These are phyloP conservation scores for Diplosoma virens DNA, from an alignment of 23 tunicate species.

Conservation along the genomic window DNA sequence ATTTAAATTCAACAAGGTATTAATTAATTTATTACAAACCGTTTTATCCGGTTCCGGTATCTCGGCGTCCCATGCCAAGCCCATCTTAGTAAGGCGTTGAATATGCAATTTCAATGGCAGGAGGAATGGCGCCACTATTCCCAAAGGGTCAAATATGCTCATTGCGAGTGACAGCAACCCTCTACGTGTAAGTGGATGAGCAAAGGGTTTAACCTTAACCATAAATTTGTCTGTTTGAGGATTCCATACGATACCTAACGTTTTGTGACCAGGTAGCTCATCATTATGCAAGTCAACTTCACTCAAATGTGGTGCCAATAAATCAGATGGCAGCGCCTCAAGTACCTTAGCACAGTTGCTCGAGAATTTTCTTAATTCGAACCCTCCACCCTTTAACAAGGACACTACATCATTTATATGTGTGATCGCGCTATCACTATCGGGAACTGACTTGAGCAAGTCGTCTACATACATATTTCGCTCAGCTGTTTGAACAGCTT, in stretches of 20 bases:
- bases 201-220: not conserved
- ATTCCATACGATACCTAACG: not conserved
- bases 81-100: not conserved
- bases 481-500: too few species aligned
- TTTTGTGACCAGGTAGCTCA: not conserved
- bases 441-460: not conserved
- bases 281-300: not conserved
- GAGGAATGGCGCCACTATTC: not conserved
- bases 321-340: not conserved
- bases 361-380: not conserved
- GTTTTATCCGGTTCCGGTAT: not conserved
- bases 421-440: not conserved
- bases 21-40: slow-evolving; percentile 3
- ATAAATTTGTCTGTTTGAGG: not conserved
- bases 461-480: slow-evolving; percentile 12
- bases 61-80: slow-evolving; percentile 8
- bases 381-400: not conserved
- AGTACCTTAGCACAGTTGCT: slow-evolving; percentile 18
- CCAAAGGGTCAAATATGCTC: slow-evolving; percentile 14
- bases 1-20: not conserved
- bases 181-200: not conserved
- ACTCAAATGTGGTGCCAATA: not conserved
- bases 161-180: not conserved
- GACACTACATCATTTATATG: not conserved
- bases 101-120: not conserved